These are phyloP conservation scores for Andrena trimmerana DNA, from an alignment of 2,888 invertebrate species.

Conservation along the genomic window DNA sequence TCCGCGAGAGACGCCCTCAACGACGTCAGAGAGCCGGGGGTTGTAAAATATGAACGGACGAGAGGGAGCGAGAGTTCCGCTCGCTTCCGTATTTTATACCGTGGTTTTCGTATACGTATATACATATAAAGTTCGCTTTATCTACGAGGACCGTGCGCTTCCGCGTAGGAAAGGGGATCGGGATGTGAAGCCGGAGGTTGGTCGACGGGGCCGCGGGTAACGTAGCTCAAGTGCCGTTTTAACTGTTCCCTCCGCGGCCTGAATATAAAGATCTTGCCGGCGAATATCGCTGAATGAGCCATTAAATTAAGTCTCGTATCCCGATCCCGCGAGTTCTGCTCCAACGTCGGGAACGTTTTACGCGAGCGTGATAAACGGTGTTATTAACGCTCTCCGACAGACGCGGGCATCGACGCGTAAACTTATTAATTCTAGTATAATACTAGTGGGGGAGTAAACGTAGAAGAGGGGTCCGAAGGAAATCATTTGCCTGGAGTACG, in stretches of 20 bases:
- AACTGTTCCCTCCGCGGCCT: slow-evolving; percentile 21
- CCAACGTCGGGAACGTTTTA: slow-evolving; percentile 13
- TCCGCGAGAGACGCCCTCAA: slow-evolving; percentile 33
- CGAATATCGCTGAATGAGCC: slow-evolving; percentile 30
- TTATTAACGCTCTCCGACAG: slow-evolving; percentile 12
- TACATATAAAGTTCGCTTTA: slow-evolving; percentile 38
- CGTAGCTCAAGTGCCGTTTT: slow-evolving; percentile 25
- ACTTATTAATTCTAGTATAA: background rate
- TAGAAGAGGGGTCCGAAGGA: too few species aligned
- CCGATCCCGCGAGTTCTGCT: background rate
- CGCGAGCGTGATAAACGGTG: slow-evolving; percentile 8
- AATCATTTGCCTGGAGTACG: too few species aligned
- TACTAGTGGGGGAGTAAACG: background rate
- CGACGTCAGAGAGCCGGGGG: slow-evolving; percentile 26
- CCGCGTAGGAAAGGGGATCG: slow-evolving; percentile 30
- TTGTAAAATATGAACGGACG: slow-evolving; percentile 51
- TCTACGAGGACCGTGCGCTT: slow-evolving; percentile 27
- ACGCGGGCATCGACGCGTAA: background rate
- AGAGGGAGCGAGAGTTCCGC: slow-evolving; percentile 34
- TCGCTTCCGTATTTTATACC: slow-evolving; percentile 60
- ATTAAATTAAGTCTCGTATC: slow-evolving; percentile 47
- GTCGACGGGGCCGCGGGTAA: slow-evolving; percentile 8
- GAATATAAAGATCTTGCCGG: slow-evolving; percentile 33
- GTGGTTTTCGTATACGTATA: slow-evolving; percentile 45
- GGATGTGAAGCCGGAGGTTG: slow-evolving; percentile 25